Conservation (phyloP, 2,888 invertebrate species). For the Archaeoteleia sp. region DNA sequence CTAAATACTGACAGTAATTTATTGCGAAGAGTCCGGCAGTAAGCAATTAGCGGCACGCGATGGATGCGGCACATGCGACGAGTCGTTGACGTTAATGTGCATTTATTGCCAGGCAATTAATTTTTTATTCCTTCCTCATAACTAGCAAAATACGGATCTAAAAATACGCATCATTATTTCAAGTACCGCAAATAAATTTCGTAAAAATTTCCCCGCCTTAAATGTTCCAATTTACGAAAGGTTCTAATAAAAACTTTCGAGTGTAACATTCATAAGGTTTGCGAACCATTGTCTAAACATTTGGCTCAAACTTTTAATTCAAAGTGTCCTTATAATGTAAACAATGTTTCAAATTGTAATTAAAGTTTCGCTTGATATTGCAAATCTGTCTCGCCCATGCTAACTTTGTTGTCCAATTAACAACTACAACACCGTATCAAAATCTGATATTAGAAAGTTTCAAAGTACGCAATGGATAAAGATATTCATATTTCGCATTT, state of each 20-base stretch:
- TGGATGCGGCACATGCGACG: slow-evolving; percentile 29
- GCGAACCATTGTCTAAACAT: too few relatives aligned
- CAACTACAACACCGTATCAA: slow-evolving; percentile 15
- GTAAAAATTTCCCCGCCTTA: too few relatives aligned
- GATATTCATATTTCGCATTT: slow-evolving; percentile 42
- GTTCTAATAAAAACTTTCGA: too few relatives aligned
- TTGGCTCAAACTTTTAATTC: too few relatives aligned
- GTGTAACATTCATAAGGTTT: too few relatives aligned
- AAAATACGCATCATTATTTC: neutral
- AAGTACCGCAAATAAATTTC: neutral
- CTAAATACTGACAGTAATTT: slow-evolving; percentile 41
- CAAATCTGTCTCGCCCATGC: neutral
- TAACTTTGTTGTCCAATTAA: too few relatives aligned
- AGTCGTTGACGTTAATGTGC: slow-evolving; percentile 25
- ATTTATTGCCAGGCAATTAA: slow-evolving; percentile 25
- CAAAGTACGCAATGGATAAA: slow-evolving; percentile 24
- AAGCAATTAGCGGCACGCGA: slow-evolving; percentile 44
- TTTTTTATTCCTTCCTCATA: too few relatives aligned
- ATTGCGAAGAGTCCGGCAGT: slow-evolving; percentile 29
- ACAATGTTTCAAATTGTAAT: neutral
- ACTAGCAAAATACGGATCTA: too few relatives aligned
- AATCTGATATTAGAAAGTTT: slow-evolving; percentile 22
- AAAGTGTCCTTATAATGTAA: too few relatives aligned
- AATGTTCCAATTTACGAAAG: too few relatives aligned
- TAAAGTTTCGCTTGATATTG: slow-evolving; percentile 17